phyloP scores from a whole-genome alignment of 2,797 vertebrate genomes.

The Hydrolagus colliei region DNA sequence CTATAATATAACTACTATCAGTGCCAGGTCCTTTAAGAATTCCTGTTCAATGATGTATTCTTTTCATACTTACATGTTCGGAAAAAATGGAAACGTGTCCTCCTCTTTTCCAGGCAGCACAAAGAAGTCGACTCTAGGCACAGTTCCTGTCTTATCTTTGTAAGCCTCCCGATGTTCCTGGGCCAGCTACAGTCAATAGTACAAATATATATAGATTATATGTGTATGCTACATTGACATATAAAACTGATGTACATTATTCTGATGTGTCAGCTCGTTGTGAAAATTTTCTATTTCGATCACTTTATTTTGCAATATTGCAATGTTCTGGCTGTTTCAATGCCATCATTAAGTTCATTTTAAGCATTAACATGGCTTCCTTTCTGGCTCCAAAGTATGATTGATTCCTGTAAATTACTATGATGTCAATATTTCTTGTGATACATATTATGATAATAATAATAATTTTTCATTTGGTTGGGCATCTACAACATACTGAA shows the following conservation, averaged over 20 bases:
- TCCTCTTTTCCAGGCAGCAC: constrained; percentile 46
- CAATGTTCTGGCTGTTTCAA: not conserved
- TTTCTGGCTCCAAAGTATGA: not conserved
- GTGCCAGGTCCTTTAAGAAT: too few relatives aligned
- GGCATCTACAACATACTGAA: too few relatives aligned
- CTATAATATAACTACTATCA: too few relatives aligned
- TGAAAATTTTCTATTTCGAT: not conserved
- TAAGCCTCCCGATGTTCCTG: constrained; percentile 55
- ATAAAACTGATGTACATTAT: not conserved
- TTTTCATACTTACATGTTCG: constrained; percentile 16
- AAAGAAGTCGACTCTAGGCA: constrained; percentile 48
- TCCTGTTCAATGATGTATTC: too few relatives aligned
- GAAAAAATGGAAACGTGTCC: constrained; percentile 35
- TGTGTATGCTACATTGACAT: not conserved
- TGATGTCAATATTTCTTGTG: not conserved
- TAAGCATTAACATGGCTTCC: not conserved
- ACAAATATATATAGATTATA: not conserved
- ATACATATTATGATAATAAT: not conserved
- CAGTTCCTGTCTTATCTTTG: constrained; percentile 48
- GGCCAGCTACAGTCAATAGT: constrained; percentile 41
- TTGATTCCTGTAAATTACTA: not conserved
- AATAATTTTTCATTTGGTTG: too few relatives aligned
- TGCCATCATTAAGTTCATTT: not conserved
- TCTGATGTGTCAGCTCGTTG: not conserved
- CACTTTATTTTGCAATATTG: not conserved